Evolutionary conservation across 1,140 invertebrate genomes (phyloP).

Genomic region (Linepithema humile): DNA sequence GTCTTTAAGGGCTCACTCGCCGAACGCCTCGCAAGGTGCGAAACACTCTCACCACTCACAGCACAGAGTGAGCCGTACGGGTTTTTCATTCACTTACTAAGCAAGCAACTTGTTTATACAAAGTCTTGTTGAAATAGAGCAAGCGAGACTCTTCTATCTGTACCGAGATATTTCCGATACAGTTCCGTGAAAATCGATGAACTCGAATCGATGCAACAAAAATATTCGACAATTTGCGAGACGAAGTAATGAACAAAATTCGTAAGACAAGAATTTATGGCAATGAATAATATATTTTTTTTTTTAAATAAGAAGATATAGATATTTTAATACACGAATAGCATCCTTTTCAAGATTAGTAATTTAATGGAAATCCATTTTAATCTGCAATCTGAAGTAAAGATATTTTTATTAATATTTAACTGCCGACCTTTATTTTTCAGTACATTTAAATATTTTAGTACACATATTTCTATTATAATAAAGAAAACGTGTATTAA

Average conservation of each 20-base stretch:
- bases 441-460: too few species aligned
- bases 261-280: too few species aligned
- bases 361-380: too few species aligned
- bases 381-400: too few species aligned
- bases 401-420: too few species aligned
- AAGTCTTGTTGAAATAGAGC: slow-evolving; percentile 74
- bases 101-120: slow-evolving; percentile 81
- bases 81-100: slow-evolving; percentile 84
- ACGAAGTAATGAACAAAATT: not conserved
- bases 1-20: slow-evolving; percentile 91
- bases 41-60: slow-evolving; percentile 83
- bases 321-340: too few species aligned
- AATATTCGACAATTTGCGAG: not conserved
- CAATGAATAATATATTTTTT: too few species aligned
- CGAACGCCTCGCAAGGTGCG: slow-evolving; percentile 91
- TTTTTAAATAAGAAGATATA: too few species aligned
- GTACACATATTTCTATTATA: too few species aligned
- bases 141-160: slow-evolving; percentile 67
- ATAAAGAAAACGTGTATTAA: too few species aligned
- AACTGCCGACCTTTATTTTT: too few species aligned
- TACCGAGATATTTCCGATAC: slow-evolving; percentile 50
- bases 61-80: slow-evolving; percentile 82
- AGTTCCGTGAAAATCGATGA: slow-evolving; percentile 62
- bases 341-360: too few species aligned
- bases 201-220: not conserved